Base-by-base conservation (phyloP, 2,888 invertebrate genomes). In the Lithodes maja region DNA sequence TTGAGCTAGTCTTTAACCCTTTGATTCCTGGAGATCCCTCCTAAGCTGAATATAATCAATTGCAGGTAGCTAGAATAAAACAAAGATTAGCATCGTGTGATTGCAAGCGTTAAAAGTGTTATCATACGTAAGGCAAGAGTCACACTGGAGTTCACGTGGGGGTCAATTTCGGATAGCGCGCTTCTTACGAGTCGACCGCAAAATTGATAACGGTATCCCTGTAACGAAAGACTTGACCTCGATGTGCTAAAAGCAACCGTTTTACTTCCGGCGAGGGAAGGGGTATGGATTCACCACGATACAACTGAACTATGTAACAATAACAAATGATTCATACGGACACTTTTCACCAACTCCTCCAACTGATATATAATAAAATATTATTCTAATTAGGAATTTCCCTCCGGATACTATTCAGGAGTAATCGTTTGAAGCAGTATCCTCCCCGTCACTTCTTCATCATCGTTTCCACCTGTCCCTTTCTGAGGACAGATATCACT, bases 51-150 rank as follows among this genome's bases (percentile, higher is more conserved):
- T 33, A 33, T 33, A 33, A 33, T 33, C 33, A 33, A 33, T 33
- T 33, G 33, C 33, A 33, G 33, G 33, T 33, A 33, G 33, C 33
- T 33, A 33, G 33, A 33, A 33, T 33, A 33, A 33, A 33, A 33
- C 33, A 33, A 33, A 33, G 33, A 33, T 33, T 33, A 33, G 33
- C 33, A 33, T 33, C 33, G 33, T 33, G 33, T 33, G 33, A 33
- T 33, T 33, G 33, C 33, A 33, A 33, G 33, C 33, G 33, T 33
- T 33, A 33, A 33, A 33, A 33, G 33, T 33, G 33, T 71, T 71
- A 71, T 71, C 71, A 71, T 71, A 71, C 71, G 71, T 71, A 71
- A 71, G 71, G 71, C 71, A 71, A 71, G 17, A 71, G 71, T 71
- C 71, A 17, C 71, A 71, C 71, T 71, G 71, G 71, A 71, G 71